Percentiles rank a stretch among this genome's conserved stretches.
Evolutionary conservation across 2,797 vertebrate genomes (phyloP).

Genomic region (Antrozous pallidus): DNA sequence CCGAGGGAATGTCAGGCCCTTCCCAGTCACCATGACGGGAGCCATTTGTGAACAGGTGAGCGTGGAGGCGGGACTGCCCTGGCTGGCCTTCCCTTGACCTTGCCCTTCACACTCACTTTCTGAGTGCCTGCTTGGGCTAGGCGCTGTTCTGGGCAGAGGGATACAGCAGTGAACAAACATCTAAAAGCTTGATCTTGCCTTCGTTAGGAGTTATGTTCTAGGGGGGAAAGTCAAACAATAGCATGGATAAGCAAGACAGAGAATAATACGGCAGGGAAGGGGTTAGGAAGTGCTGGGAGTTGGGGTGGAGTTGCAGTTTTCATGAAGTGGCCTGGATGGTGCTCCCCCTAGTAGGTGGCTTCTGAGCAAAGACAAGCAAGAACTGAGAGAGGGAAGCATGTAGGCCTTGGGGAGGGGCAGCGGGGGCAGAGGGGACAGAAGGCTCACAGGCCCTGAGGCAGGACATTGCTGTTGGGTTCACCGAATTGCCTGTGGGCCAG

Average conservation of each 20-base stretch:
- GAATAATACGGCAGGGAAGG: neutral
- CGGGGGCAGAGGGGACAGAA: too few species aligned
- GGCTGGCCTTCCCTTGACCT: rapidly evolving
- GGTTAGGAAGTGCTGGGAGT: neutral
- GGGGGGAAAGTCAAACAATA: neutral
- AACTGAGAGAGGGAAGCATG: neutral
- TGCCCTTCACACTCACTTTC: neutral
- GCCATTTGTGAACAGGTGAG: conserved; percentile 97
- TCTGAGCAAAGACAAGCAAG: neutral
- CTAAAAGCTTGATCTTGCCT: neutral
- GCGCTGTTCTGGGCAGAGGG: neutral
- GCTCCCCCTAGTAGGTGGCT: neutral
- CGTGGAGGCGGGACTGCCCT: too few species aligned
- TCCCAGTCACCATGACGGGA: conserved; percentile 97
- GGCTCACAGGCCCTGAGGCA: neutral
- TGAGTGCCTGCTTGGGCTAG: neutral
- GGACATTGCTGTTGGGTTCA: neutral
- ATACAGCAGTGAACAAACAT: neutral
- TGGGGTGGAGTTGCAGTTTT: neutral
- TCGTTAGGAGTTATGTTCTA: neutral
- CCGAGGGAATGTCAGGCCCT: conserved; percentile 94
- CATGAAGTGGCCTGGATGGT: neutral
- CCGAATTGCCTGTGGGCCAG: neutral
- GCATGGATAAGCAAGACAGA: neutral
- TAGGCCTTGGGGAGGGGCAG: neutral